Evolutionary conservation across 2,797 vertebrate species (phyloP), one percentile per base, ranked within the genome.

Genomic region (Spatula clypeata): DNA sequence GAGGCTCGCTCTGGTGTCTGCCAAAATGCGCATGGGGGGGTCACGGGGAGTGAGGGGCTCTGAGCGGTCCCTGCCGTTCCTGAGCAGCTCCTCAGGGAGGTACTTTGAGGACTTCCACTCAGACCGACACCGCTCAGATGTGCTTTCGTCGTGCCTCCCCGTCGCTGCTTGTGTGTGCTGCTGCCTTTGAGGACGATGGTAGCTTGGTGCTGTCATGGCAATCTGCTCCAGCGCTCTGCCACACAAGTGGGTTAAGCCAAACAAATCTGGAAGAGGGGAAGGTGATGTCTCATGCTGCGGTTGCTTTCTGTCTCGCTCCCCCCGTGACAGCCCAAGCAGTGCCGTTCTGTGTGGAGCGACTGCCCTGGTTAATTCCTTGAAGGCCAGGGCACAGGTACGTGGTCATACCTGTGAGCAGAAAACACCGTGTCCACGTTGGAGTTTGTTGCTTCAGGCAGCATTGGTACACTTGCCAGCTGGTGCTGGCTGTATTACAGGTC

Each of bases 81-180:
- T 4, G 27, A 6, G 6, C 3, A 3, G 1, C 23, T 71, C n/a
- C 8, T 55, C 38, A 2, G 0, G 2, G 13, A 5, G 24, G 7
- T 60, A 3, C 18, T 49, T 53, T 6, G 0, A 18, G 2, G 83
- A 88, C 21, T 77, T 80, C 6, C 9, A 14, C 2, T 19, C 11
- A 21, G 31, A 2, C 7, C 36, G 1, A 44, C 16, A 5, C 11
- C 4, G 10, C 71, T 61, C 15, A 40, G 65, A 2, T n/a, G 4
- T 2, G 0, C 9, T 58, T 44, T 2, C 8, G 6, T 54, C 2
- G 0, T 34, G 82, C 45, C 74, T 73, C 3, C 13, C 0, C 0
- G 70, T 73, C 6, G 3, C 67, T 0, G 0, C 40, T 49, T 55
- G 31, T 45, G 9, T 32, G 79, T 79, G 51, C 19, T 40, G 13